A percentile compares a stretch with the other conserved stretches of the same genome.
Evolutionary conservation across 2,888 invertebrate genomes (phyloP).

Genomic region (Charanyca ferruginea): DNA sequence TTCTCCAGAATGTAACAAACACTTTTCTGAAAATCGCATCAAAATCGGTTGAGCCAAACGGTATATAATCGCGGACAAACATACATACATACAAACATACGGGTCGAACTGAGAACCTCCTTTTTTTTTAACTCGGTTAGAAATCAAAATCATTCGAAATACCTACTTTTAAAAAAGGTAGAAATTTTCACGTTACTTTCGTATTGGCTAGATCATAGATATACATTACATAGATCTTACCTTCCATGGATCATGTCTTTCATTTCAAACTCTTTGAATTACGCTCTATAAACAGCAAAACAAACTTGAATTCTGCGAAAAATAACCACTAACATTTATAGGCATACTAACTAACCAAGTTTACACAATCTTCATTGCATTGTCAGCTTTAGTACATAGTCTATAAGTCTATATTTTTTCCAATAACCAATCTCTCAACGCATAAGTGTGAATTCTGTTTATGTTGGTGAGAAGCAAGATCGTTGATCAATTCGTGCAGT

Average conservation of each 20-base stretch:
- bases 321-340: not conserved
- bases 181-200: no score
- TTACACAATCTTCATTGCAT: slow-evolving; percentile 30
- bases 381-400: slow-evolving; percentile 25
- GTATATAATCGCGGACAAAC: no score
- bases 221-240: not conserved
- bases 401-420: slow-evolving; percentile 30
- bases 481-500: slow-evolving; percentile 59
- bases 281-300: not conserved
- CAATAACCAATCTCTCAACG: slow-evolving; percentile 50
- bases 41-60: no score
- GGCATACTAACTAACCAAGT: not conserved
- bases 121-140: no score
- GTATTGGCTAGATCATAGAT: no score
- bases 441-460: slow-evolving; percentile 58
- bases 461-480: slow-evolving; percentile 47
- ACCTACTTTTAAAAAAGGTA: no score
- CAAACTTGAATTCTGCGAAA: not conserved
- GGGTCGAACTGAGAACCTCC: no score
- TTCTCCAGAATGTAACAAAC: no score
- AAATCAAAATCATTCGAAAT: no score
- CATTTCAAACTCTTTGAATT: slow-evolving; percentile 1
- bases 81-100: no score
- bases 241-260: not conserved
- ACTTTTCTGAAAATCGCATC: no score